Conservation (phyloP, 1,140 invertebrate species). For the Drosophila willistoni region DNA sequence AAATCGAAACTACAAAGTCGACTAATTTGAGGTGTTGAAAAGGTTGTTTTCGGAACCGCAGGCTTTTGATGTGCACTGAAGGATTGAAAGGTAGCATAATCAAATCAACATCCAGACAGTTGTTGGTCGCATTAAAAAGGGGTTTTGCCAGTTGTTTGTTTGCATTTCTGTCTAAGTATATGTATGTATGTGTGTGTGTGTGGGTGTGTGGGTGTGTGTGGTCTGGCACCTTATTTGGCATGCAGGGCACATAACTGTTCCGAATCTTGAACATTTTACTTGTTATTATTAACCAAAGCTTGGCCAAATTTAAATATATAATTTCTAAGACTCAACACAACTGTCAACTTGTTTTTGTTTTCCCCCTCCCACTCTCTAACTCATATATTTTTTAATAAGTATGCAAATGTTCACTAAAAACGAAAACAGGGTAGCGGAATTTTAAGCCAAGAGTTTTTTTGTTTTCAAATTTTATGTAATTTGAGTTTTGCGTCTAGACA, state of each 20-base stretch:
- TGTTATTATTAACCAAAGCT: conserved; percentile 61
- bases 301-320: conserved; percentile 69
- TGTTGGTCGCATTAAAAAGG: conserved; percentile 17
- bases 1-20: conserved; percentile 72
- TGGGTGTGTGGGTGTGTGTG: conserved; percentile 24
- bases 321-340: conserved; percentile 45
- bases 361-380: conserved; percentile 21
- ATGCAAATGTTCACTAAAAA: conserved; percentile 57
- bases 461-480: conserved; percentile 43
- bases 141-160: conserved; percentile 35
- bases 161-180: conserved; percentile 22
- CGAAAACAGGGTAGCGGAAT: conserved; percentile 15
- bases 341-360: conserved; percentile 39
- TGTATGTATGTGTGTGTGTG: conserved; percentile 16
- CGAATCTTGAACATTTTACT: conserved; percentile 19
- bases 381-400: conserved; percentile 73
- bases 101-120: conserved; percentile 59
- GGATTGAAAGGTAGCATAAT: conserved; percentile 70
- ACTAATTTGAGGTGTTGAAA: conserved; percentile 76
- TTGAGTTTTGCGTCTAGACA: conserved; percentile 56
- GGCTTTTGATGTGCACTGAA: conserved; percentile 71
- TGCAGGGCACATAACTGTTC: conserved; percentile 43
- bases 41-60: conserved; percentile 40
- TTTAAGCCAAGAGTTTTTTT: conserved; percentile 20
- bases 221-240: conserved; percentile 43